These are phyloP conservation scores for Amazona vittata DNA, from an alignment of 2,113 vertebrate species.

Conservation along the genomic window DNA sequence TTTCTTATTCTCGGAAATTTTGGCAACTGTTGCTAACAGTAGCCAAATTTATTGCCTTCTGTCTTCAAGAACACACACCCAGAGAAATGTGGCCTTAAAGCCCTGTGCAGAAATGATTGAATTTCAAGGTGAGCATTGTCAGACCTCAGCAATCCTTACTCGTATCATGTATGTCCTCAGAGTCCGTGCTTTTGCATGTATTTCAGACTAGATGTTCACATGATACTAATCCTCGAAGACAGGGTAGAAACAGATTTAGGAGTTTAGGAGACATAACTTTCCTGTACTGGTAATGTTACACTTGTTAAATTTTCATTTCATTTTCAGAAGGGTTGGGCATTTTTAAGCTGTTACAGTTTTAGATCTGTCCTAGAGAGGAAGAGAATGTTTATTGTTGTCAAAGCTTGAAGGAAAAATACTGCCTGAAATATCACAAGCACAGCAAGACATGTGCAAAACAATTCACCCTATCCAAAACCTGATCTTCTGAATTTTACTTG, in stretches of 20 bases:
- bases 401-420: neutral
- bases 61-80: neutral
- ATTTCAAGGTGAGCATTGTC: neutral
- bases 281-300: accelerated
- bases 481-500: neutral
- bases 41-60: neutral
- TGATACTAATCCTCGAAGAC: neutral
- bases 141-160: neutral
- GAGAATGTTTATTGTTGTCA: neutral
- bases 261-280: neutral
- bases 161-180: accelerated
- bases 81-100: neutral
- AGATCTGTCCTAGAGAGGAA: neutral
- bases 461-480: neutral
- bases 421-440: neutral
- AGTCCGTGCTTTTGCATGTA: neutral
- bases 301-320: neutral
- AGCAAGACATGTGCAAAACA: neutral
- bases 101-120: neutral
- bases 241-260: neutral
- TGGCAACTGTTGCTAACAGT: neutral
- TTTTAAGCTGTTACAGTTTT: neutral
- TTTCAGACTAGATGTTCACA: neutral
- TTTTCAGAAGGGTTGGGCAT: neutral
- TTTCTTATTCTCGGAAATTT: neutral